phyloP scores from a whole-genome alignment of 2,797 vertebrate genomes.

The Semaprochilodus insignis region DNA sequence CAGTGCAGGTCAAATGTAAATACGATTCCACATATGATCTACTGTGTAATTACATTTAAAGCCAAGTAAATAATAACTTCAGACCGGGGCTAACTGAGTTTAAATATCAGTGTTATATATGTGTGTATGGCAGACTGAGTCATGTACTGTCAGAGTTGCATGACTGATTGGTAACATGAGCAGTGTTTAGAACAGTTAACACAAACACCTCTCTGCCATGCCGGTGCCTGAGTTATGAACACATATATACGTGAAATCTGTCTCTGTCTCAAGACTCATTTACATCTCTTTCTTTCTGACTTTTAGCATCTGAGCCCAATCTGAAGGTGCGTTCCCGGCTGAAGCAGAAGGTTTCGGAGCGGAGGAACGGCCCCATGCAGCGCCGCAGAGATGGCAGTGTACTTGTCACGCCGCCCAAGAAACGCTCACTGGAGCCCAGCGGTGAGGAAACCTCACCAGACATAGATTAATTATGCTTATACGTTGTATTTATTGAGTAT shows the following conservation, averaged over 20 bases:
- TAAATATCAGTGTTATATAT: too few species aligned
- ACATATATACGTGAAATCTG: neutral
- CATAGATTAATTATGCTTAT: neutral
- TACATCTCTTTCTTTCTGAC: neutral
- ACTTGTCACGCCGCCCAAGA: slow-evolving; percentile 58
- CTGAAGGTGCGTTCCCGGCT: slow-evolving; percentile 63
- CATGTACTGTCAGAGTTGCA: too few species aligned
- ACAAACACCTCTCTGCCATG: too few species aligned
- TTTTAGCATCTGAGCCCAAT: slow-evolving; percentile 60
- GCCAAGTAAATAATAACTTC: too few species aligned
- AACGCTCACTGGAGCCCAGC: slow-evolving; percentile 51
- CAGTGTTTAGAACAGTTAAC: too few species aligned
- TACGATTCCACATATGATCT: too few species aligned
- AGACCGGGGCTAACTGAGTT: too few species aligned
- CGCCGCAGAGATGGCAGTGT: slow-evolving; percentile 60
- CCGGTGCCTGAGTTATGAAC: too few species aligned
- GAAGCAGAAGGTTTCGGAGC: slow-evolving; percentile 63
- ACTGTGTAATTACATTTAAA: too few species aligned
- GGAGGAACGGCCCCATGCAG: slow-evolving; percentile 58
- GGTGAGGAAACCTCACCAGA: slow-evolving; percentile 42
- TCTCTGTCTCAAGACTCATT: neutral
- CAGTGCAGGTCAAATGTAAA: too few species aligned
- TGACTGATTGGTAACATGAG: too few species aligned
- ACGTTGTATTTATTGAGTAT: neutral
- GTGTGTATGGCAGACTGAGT: too few species aligned